phyloP scores from a whole-genome alignment of 2,113 vertebrate species.

The Athene noctua region DNA sequence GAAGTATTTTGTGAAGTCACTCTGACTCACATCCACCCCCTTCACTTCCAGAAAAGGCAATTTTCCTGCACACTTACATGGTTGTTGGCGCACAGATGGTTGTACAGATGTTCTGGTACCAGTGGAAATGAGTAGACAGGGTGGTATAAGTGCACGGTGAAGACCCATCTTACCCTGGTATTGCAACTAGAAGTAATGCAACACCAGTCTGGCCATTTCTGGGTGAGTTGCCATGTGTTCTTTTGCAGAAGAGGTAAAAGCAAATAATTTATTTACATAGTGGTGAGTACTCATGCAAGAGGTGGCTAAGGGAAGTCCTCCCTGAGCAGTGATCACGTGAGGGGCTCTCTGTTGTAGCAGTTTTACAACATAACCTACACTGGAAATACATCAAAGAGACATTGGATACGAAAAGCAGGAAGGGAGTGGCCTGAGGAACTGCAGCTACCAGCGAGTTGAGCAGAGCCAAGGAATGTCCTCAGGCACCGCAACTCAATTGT shows the following conservation, averaged over 20 bases:
- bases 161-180: neutral
- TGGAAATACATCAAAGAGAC: conserved; percentile 43
- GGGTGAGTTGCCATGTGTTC: neutral
- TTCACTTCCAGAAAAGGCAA: neutral
- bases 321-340: neutral
- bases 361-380: neutral
- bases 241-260: neutral
- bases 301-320: neutral
- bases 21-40: neutral
- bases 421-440: conserved; percentile 50
- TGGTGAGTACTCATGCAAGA: neutral
- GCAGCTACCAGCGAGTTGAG: neutral
- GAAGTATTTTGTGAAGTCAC: neutral
- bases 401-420: conserved; percentile 47
- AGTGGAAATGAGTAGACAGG: neutral
- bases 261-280: neutral
- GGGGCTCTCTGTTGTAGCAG: neutral
- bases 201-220: neutral
- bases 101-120: neutral
- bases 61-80: neutral
- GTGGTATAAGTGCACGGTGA: neutral
- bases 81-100: neutral
- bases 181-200: neutral
- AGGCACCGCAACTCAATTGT: neutral
- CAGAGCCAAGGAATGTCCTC: conserved; percentile 64